A percentile compares a stretch with the other conserved stretches of the same genome.
These are phyloP conservation scores for Rhopalosiphum nymphaeae DNA, from an alignment of 2,888 invertebrate species.

Conservation along the genomic window DNA sequence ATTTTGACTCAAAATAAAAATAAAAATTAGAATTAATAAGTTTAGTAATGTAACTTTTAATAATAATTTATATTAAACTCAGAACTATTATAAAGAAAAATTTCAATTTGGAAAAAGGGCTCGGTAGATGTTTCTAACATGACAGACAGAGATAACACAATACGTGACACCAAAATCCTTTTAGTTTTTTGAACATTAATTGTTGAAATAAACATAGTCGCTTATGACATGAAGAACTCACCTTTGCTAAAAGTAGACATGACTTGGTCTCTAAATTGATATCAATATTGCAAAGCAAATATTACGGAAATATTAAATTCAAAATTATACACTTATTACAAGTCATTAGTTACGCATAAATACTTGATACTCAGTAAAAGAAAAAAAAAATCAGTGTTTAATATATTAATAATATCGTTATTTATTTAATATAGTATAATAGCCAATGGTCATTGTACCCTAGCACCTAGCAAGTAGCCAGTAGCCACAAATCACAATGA, in stretches of 20 bases:
- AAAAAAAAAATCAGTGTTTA: neutral
- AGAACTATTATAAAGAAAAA: neutral
- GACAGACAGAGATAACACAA: neutral
- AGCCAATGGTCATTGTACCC: neutral
- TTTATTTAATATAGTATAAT: neutral
- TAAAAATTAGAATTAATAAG: neutral
- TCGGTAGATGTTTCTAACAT: neutral
- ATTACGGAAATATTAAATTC: neutral
- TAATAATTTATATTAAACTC: neutral
- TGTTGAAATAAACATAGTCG: neutral
- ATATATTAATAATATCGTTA: neutral
- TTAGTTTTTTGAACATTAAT: neutral
- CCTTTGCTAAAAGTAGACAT: constrained; percentile 63
- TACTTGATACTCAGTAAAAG: neutral
- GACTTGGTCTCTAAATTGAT: neutral
- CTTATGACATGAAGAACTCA: neutral
- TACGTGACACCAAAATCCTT: neutral
- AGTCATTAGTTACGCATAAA: neutral
- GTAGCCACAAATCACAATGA: neutral
- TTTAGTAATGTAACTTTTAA: neutral
- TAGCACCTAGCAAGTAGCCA: too few relatives aligned
- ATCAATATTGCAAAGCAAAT: neutral
- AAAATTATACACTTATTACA: neutral
- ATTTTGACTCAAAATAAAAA: neutral
- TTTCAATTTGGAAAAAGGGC: neutral